Base-by-base conservation (phyloP, 2,888 invertebrate species). In the Protodeltote pygarga region DNA sequence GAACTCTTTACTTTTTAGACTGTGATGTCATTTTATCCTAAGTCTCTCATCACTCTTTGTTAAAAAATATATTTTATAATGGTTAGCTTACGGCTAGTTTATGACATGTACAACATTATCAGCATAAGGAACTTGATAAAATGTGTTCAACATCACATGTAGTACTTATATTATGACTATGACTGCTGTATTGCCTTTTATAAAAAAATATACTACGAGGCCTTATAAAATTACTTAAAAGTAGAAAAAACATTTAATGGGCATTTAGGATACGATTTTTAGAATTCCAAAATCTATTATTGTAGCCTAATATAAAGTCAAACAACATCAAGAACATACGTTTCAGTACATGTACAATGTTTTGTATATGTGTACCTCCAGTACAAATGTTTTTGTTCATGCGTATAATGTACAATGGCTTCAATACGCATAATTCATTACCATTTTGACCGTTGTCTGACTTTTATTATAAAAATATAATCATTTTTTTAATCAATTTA, bases 151-250 rank as follows among this genome's bases (percentile, higher is more conserved):
- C 15, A 25, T 41, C 23, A 20, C 28, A 24, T 31, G 17, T 41
- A 24, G 11, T 47, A 46, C 13, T 27, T 21, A 9, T 24, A 14
- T 11, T 19, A 37, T 8, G 44, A 38, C 9, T 42, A 29, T 20
- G 39, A 45, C 45, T 54, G 49, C 39, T 29, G 9, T 31, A 35
- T 38, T 59, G 64, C 50, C 64, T 59, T 62, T 34, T 34, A 32
- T 24, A 38, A 20, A 27, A 33, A 51, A 39, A 34, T 41, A 23
- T 45, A 35, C 28, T 6, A 68, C 24, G 71, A 42, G 65, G 71
- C 71, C 71, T 70, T 71, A 68, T 42, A 42, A 40, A 41, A 45
- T 38, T 13, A 33, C 17, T 54, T 48, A 24, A 16, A 25, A 23
- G 41, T 47, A 53, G 39, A 32, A 28, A 33, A 16, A 15, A 11